These are phyloP conservation scores for Villa cingulata DNA, from an alignment of 2,888 invertebrate genomes.

Conservation along the genomic window DNA sequence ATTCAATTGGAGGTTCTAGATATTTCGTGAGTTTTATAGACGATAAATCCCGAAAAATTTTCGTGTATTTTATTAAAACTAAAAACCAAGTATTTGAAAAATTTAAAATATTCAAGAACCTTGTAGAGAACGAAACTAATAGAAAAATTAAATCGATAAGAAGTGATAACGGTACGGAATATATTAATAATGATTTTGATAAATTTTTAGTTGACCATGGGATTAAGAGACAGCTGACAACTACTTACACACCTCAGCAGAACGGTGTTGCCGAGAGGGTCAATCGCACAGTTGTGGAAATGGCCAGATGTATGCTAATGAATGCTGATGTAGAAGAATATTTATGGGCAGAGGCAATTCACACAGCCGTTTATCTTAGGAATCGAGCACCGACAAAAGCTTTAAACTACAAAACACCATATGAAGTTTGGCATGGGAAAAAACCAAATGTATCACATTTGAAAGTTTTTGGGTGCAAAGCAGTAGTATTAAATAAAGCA, in stretches of 20 bases:
- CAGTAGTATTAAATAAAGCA: too few relatives aligned
- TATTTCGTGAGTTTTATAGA: conserved; percentile 14
- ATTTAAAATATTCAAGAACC: conserved; percentile 9
- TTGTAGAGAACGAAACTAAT: conserved; percentile 7
- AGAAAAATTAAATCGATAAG: conserved; percentile 8
- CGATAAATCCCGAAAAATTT: conserved; percentile 7
- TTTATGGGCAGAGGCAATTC: too few relatives aligned
- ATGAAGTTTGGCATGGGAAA: too few relatives aligned
- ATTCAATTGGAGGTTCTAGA: conserved; percentile 7
- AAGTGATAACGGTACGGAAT: conserved; percentile 7
- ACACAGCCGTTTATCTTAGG: too few relatives aligned
- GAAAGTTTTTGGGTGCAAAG: too few relatives aligned
- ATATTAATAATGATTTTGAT: neutral
- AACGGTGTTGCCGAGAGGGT: too few relatives aligned
- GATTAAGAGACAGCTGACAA: conserved; percentile 1
- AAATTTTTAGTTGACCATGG: neutral
- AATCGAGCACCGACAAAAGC: too few relatives aligned
- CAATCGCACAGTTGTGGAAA: too few relatives aligned
- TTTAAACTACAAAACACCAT: too few relatives aligned
- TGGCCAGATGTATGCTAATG: too few relatives aligned
- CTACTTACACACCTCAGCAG: conserved; percentile 6
- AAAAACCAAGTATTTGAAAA: conserved; percentile 7
- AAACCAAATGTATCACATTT: too few relatives aligned
- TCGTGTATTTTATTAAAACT: conserved; percentile 9
- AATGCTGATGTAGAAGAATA: too few relatives aligned